Percentiles rank a stretch among this genome's conserved stretches.
Evolutionary conservation across 2,888 invertebrate genomes (phyloP).

Genomic region (Pachydiplax longipennis): DNA sequence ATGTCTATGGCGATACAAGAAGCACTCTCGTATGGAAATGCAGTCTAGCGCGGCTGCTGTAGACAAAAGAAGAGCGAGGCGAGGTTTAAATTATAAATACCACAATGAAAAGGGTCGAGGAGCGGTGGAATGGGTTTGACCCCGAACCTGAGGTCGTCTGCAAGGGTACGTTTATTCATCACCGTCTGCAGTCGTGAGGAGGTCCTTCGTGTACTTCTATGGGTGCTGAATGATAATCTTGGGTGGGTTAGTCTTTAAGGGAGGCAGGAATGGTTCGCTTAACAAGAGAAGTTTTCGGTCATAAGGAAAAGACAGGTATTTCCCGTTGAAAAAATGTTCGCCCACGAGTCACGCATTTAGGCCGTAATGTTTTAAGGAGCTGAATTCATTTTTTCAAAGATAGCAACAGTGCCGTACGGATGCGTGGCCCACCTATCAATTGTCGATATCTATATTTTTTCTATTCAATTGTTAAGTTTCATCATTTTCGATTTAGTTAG

Average conservation of each 20-base stretch:
- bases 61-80: not conserved
- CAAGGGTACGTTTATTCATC: conserved; percentile 35
- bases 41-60: not conserved
- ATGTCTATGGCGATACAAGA: conserved; percentile 19
- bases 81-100: conserved; percentile 42
- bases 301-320: conserved; percentile 11
- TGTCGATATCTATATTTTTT: no score
- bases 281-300: not conserved
- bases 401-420: not conserved
- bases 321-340: not conserved
- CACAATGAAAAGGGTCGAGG: conserved; percentile 18
- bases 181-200: conserved; percentile 6
- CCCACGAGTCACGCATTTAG: not conserved
- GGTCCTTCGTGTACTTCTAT: conserved; percentile 39
- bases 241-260: not conserved
- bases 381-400: not conserved
- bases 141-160: conserved; percentile 21
- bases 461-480: no score
- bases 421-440: no score
- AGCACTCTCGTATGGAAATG: conserved; percentile 36
- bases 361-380: not conserved
- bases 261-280: not conserved
- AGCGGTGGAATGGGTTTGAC: not conserved
- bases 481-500: no score
- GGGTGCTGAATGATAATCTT: conserved; percentile 42